Conservation (phyloP, 2,888 invertebrate species). For the Euphydryas editha region DNA sequence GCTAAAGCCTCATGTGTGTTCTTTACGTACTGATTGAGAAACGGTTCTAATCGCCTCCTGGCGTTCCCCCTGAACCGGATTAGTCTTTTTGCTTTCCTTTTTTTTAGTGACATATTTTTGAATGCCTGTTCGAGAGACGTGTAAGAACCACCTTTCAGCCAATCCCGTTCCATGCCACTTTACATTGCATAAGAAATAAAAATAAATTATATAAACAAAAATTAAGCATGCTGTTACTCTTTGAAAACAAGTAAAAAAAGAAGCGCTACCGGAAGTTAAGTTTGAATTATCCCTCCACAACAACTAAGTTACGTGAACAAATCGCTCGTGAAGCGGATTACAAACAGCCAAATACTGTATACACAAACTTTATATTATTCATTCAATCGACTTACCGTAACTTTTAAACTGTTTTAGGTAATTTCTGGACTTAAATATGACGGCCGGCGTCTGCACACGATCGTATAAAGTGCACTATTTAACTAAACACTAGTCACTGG, state of each 20-base stretch:
- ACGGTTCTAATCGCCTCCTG: slow-evolving; percentile 59
- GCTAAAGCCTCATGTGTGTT: slow-evolving; percentile 40
- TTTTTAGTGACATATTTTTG: slow-evolving; percentile 79
- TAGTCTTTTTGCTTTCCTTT: slow-evolving; percentile 13
- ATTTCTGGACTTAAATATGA: slow-evolving; percentile 8
- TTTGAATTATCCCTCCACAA: slow-evolving; percentile 35
- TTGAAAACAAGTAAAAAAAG: slow-evolving; percentile 27
- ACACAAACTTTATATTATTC: slow-evolving; percentile 10
- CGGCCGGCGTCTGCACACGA: slow-evolving; percentile 9
- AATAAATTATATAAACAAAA: slow-evolving; percentile 48
- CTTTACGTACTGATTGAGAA: slow-evolving; percentile 47
- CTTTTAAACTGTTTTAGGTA: slow-evolving; percentile 11
- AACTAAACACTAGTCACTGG: slow-evolving; percentile 29
- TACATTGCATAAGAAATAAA: slow-evolving; percentile 59
- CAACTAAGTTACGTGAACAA: slow-evolving; percentile 35
- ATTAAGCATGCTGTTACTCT: slow-evolving; percentile 44
- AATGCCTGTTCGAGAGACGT: slow-evolving; percentile 81
- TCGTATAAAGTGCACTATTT: slow-evolving; percentile 20
- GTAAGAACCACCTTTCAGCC: slow-evolving; percentile 85
- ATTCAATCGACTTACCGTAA: slow-evolving; percentile 26
- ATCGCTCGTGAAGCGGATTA: slow-evolving; percentile 24
- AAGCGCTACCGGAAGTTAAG: slow-evolving; percentile 31
- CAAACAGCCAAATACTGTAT: slow-evolving; percentile 14
- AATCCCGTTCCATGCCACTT: slow-evolving; percentile 85
- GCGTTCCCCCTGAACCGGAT: slow-evolving; percentile 41